phyloP scores from a whole-genome alignment of 2,888 invertebrate species.

The Drosophila demipolita region DNA sequence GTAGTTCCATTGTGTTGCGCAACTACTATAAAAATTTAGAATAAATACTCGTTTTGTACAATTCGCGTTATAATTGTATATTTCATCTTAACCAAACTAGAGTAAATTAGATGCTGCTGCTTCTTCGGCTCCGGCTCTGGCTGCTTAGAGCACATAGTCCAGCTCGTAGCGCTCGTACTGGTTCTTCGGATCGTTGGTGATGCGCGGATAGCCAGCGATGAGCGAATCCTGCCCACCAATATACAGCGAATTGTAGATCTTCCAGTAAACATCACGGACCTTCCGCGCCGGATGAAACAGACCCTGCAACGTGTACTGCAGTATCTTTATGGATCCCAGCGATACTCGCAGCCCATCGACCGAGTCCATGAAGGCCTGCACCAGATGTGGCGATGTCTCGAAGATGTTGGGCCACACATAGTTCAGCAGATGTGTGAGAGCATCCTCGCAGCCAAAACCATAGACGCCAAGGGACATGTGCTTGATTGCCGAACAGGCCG shows the following conservation, averaged over 20 bases:
- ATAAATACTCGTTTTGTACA: conserved; percentile 67
- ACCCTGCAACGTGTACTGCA: conserved; percentile 98
- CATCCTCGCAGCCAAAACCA: conserved; percentile 99
- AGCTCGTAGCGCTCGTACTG: conserved; percentile 96
- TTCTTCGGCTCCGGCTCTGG: neutral
- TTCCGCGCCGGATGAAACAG: conserved; percentile 99
- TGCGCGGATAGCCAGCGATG: conserved; percentile 98
- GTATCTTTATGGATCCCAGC: conserved; percentile 97
- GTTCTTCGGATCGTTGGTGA: conserved; percentile 97
- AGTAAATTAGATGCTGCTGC: conserved; percentile 31
- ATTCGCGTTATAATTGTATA: conserved; percentile 48
- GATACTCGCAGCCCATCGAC: conserved; percentile 99
- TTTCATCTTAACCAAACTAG: conserved; percentile 49
- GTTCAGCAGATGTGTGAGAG: conserved; percentile 97
- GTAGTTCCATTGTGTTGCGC: conserved; percentile 22
- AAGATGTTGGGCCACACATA: conserved; percentile 99
- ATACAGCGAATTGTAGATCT: conserved; percentile 99
- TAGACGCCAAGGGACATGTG: conserved; percentile 99
- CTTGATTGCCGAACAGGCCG: conserved; percentile 99
- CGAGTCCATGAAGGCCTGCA: conserved; percentile 99
- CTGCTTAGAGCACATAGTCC: conserved; percentile 93
- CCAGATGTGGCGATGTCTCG: conserved; percentile 99
- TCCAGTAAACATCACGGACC: conserved; percentile 99
- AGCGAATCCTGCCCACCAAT: conserved; percentile 99
- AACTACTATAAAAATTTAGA: conserved; percentile 52